Conservation (phyloP, 1,140 invertebrate genomes). For the Proctacanthus coquilletti region DNA sequence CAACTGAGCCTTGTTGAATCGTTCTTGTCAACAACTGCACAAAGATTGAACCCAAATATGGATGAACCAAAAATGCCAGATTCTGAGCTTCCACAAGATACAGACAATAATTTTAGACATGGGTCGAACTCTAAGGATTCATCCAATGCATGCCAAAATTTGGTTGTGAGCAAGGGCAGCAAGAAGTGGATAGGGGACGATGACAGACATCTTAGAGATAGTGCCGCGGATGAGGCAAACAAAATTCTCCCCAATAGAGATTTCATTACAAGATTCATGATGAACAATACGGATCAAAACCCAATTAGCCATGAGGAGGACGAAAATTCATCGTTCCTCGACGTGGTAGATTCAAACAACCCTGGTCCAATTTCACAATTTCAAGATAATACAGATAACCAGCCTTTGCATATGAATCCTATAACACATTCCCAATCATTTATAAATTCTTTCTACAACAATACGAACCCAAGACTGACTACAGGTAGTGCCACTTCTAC, state of each 20-base stretch:
- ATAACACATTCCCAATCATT: constrained; percentile 24
- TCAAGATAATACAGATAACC: constrained; percentile 11
- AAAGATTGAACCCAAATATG: constrained; percentile 23
- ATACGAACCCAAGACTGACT: constrained; percentile 19
- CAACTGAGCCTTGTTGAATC: constrained; percentile 27
- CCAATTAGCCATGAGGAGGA: constrained; percentile 22
- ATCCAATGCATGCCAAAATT: constrained; percentile 22
- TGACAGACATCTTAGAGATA: constrained; percentile 15
- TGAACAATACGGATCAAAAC: constrained; percentile 20
- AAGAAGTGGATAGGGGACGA: constrained; percentile 28
- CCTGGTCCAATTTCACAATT: constrained; percentile 24
- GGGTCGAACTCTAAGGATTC: constrained; percentile 2
- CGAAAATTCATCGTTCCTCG: constrained; percentile 27
- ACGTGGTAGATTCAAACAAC: constrained; percentile 28
- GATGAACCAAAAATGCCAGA: constrained; percentile 10
- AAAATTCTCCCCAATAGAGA: constrained; percentile 25
- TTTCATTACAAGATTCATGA: constrained; percentile 23
- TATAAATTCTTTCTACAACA: constrained; percentile 30
- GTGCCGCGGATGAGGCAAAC: constrained; percentile 20
- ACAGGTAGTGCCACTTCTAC: constrained; percentile 13
- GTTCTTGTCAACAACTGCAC: constrained; percentile 24
- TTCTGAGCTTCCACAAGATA: constrained; percentile 8
- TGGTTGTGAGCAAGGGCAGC: constrained; percentile 29
- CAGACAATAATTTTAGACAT: constrained; percentile 19
- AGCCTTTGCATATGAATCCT: constrained; percentile 28